Evolutionary conservation across 2,797 vertebrate species (phyloP).

Genomic region (Knipowitschia caucasica): DNA sequence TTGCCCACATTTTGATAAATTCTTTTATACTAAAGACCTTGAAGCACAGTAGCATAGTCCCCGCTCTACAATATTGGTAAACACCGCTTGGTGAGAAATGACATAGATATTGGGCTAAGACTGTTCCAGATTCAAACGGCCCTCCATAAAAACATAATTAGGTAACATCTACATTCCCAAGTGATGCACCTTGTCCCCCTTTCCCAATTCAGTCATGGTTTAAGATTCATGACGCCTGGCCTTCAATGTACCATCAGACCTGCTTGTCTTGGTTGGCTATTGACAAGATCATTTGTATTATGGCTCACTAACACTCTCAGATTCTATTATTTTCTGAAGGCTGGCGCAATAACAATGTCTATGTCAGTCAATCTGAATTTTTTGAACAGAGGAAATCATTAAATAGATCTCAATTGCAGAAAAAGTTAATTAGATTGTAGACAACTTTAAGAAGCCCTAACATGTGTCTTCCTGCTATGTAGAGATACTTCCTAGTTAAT

Average conservation of each 20-base stretch:
- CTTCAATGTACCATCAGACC: constrained; percentile 21
- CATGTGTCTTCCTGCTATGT: too few species aligned
- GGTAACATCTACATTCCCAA: constrained; percentile 31
- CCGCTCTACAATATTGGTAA: not conserved
- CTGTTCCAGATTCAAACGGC: constrained; percentile 22
- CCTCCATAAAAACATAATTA: constrained; percentile 21
- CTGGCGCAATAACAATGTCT: too few species aligned
- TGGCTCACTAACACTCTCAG: constrained; percentile 23
- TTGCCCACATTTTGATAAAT: constrained; percentile 1
- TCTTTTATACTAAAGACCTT: not conserved
- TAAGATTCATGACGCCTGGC: constrained; percentile 41
- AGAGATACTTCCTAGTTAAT: too few species aligned
- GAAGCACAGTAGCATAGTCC: not conserved
- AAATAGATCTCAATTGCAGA: too few species aligned
- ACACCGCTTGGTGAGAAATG: constrained; percentile 7
- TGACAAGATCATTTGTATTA: constrained; percentile 19
- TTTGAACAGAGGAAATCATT: too few species aligned
- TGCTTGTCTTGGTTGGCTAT: constrained; percentile 26
- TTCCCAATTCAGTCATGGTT: constrained; percentile 28
- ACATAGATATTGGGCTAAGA: constrained; percentile 15
- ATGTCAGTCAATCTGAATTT: too few species aligned
- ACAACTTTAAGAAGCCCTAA: too few species aligned
- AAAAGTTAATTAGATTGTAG: too few species aligned
- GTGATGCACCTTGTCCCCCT: constrained; percentile 20
- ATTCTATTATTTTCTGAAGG: not conserved